Evolutionary conservation across 2,113 vertebrate species (phyloP), one percentile per base, ranked within the genome.

Genomic region (Prunella himalayana): DNA sequence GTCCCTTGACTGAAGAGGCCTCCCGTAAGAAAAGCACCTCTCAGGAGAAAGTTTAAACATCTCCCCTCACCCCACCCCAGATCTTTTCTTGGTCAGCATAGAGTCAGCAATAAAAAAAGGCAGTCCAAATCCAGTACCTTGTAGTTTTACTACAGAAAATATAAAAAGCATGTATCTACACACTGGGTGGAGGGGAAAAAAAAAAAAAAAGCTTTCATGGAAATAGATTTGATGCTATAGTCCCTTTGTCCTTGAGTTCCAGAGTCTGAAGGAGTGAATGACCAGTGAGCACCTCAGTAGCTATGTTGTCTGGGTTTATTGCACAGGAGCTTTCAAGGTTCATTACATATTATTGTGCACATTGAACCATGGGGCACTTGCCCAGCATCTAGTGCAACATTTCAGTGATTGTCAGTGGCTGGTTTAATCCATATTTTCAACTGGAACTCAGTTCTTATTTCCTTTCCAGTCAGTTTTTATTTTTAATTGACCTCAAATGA

Each of bases 401-500:
- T 88, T 82, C 73, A 77, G 35, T 49, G 54, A 84, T 17, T 50
- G 44, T 27, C 51, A 85, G 60, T 10, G 27, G 82, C 50, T 41
- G 22, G 20, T 82, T 84, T 88, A 45, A 84, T 69, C n/a, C 6
- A 1, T 51, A 71, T 70, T 78, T 75, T 88, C 41, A 87, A n/a
- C 35, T 59, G 25, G 56, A 86, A 88, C 30, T 73, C 77, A 56
- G 21, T 7, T 87, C 42, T 57, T 69, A 23, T 30, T 92, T 84
- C 19, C 25, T 71, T 91, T 90, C 37, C 57, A 33, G 45, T 78
- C 25, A 63, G 42, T 73, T 90, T 71, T 79, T 51, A 82, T 88
- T 93, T 69, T 84, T 54, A 86, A 64, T 65, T 77, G 42, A 88
- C 42, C 35, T 63, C 78, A 94, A 86, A 92, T 83, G 27, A 86